Percentiles rank a stretch among this genome's conserved stretches.
Evolutionary conservation across 2,888 invertebrate species (phyloP).

Genomic region (Andrena chrysosceles): DNA sequence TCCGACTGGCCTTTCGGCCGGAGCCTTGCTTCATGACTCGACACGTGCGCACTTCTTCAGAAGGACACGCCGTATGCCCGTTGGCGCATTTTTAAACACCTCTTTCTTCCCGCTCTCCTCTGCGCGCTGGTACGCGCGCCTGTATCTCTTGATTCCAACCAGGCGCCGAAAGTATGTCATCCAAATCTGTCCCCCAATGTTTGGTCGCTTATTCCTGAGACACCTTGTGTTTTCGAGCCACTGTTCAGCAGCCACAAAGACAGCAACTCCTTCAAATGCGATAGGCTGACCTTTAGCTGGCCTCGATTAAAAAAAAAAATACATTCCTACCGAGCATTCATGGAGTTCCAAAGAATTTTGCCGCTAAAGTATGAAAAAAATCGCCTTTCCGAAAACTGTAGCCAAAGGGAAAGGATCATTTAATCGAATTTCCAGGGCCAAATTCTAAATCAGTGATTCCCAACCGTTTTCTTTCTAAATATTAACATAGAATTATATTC

Average conservation of each 20-base stretch:
- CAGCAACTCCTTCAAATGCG: background rate
- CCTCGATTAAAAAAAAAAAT: background rate
- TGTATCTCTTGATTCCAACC: background rate
- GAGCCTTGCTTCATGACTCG: conserved; percentile 33
- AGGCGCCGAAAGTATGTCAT: background rate
- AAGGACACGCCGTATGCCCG: conserved; percentile 47
- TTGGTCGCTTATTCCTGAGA: conserved; percentile 3
- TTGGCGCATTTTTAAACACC: conserved; percentile 32
- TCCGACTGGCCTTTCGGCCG: conserved; percentile 45
- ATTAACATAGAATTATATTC: no score
- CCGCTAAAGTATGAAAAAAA: background rate
- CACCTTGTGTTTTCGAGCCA: background rate
- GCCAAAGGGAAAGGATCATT: background rate
- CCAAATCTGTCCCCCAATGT: background rate
- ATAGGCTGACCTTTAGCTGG: background rate
- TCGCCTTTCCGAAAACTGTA: conserved; percentile 1
- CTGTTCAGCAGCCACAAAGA: background rate
- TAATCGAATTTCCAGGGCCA: background rate
- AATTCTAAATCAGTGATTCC: no score
- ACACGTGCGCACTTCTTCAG: conserved; percentile 51
- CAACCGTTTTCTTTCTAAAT: no score
- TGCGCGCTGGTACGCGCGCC: conserved; percentile 4
- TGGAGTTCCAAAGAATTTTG: background rate
- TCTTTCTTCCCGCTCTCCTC: conserved; percentile 15
- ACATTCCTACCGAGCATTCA: background rate